Percentiles rank a stretch among this genome's conserved stretches.
These are phyloP conservation scores for Leucophenga varia DNA, from an alignment of 1,140 invertebrate genomes.

Conservation along the genomic window DNA sequence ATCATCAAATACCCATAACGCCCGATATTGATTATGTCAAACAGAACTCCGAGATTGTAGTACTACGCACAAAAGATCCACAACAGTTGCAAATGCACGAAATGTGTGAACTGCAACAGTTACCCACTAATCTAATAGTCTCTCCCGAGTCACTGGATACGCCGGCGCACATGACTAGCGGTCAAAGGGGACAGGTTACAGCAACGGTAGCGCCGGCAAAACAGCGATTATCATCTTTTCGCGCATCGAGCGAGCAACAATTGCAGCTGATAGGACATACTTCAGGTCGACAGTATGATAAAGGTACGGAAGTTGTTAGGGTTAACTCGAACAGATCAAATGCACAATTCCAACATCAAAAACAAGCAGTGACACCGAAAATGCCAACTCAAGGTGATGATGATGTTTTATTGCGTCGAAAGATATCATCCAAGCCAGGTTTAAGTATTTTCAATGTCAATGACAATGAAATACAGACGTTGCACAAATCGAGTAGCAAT, in stretches of 20 bases:
- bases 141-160: constrained; percentile 37
- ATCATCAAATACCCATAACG: constrained; percentile 50
- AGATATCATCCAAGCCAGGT: too few species aligned
- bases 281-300: constrained; percentile 29
- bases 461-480: too few species aligned
- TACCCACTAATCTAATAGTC: constrained; percentile 34
- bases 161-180: constrained; percentile 14
- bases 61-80: constrained; percentile 49
- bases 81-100: constrained; percentile 40
- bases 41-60: constrained; percentile 53
- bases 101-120: constrained; percentile 46
- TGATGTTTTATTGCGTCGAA: too few species aligned
- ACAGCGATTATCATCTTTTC: constrained; percentile 52
- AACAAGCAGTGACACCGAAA: too few species aligned
- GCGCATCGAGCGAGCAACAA: constrained; percentile 49
- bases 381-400: too few species aligned
- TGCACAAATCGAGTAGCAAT: constrained; percentile 13
- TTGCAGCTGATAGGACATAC: constrained; percentile 45
- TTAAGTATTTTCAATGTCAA: too few species aligned
- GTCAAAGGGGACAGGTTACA: constrained; percentile 17
- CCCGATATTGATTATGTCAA: constrained; percentile 54
- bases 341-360: too few species aligned
- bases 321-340: too few species aligned
- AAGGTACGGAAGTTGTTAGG: constrained; percentile 38
- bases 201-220: constrained; percentile 52